A percentile compares a stretch with the other conserved stretches of the same genome.
Evolutionary conservation across 1,140 invertebrate genomes (phyloP).

Genomic region (Drosophila rhopaloa): DNA sequence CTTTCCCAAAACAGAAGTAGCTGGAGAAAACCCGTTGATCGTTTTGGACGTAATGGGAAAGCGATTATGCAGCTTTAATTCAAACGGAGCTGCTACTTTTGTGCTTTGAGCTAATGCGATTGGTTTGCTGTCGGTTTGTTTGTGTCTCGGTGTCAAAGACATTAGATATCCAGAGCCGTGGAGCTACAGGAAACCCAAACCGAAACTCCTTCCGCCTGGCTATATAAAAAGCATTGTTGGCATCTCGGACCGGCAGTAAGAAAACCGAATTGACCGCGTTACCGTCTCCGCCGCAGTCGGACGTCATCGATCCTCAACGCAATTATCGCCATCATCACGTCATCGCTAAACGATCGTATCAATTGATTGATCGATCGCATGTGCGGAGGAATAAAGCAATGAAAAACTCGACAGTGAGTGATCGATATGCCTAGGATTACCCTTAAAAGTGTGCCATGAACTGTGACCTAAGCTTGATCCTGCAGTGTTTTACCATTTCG

Average conservation of each 20-base stretch:
- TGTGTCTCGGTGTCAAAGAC: slow-evolving; percentile 61
- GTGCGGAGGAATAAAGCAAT: slow-evolving; percentile 30
- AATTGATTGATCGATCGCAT: slow-evolving; percentile 44
- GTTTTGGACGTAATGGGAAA: slow-evolving; percentile 72
- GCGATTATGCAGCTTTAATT: slow-evolving; percentile 75
- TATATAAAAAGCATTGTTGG: slow-evolving; percentile 81
- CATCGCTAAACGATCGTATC: slow-evolving; percentile 34
- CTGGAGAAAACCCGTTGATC: slow-evolving; percentile 67
- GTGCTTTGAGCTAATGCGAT: slow-evolving; percentile 30
- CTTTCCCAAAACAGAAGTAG: slow-evolving; percentile 64
- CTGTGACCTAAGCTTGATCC: background rate
- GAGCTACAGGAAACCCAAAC: slow-evolving; percentile 66
- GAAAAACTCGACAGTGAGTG: slow-evolving; percentile 52
- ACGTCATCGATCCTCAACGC: slow-evolving; percentile 15
- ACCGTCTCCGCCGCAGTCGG: slow-evolving; percentile 38
- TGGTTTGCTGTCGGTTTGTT: slow-evolving; percentile 39
- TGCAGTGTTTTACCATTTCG: background rate
- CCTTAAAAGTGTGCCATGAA: slow-evolving; percentile 10
- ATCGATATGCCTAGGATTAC: background rate
- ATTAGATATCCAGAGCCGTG: slow-evolving; percentile 36
- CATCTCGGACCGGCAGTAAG: slow-evolving; percentile 57
- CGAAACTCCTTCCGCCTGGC: slow-evolving; percentile 72
- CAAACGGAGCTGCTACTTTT: slow-evolving; percentile 47
- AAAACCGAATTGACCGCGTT: slow-evolving; percentile 71
- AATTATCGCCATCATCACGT: slow-evolving; percentile 8